Evolutionary conservation across 2,797 vertebrate genomes (phyloP).

Genomic region (Pseudochirops corinnae): DNA sequence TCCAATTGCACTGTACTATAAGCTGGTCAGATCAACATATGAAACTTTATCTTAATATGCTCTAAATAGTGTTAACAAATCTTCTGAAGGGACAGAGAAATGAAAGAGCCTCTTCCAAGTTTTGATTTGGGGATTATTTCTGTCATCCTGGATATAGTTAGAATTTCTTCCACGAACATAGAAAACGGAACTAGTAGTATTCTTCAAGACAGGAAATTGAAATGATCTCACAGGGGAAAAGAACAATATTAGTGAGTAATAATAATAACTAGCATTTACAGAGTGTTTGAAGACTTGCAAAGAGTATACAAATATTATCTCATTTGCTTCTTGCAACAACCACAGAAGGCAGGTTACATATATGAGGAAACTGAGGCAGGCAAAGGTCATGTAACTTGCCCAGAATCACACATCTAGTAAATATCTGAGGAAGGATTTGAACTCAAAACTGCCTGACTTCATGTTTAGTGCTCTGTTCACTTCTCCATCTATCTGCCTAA

Average conservation of each 20-base stretch:
- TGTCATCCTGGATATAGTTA: not conserved
- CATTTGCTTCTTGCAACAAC: not conserved
- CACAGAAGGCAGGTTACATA: not conserved
- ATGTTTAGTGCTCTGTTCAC: not conserved
- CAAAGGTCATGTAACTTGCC: not conserved
- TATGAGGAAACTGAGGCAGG: not conserved
- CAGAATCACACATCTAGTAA: not conserved
- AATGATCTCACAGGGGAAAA: not conserved
- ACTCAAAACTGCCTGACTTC: not conserved
- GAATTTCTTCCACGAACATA: not conserved
- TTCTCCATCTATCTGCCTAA: not conserved
- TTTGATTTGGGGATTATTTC: constrained; percentile 20
- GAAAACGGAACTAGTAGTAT: not conserved
- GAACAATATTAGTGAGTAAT: not conserved
- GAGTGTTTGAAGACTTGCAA: constrained; percentile 2
- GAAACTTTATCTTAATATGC: constrained; percentile 1
- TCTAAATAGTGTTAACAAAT: not conserved
- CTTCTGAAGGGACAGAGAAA: not conserved
- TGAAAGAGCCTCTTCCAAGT: not conserved
- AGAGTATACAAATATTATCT: constrained; percentile 18
- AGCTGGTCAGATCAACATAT: not conserved
- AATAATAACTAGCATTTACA: not conserved
- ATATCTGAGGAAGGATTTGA: not conserved
- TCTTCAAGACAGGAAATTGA: not conserved
- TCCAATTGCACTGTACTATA: not conserved